A percentile compares a stretch with the other conserved stretches of the same genome.
Conservation (phyloP, 2,888 invertebrate species). For the Metacarcinus magister region DNA sequence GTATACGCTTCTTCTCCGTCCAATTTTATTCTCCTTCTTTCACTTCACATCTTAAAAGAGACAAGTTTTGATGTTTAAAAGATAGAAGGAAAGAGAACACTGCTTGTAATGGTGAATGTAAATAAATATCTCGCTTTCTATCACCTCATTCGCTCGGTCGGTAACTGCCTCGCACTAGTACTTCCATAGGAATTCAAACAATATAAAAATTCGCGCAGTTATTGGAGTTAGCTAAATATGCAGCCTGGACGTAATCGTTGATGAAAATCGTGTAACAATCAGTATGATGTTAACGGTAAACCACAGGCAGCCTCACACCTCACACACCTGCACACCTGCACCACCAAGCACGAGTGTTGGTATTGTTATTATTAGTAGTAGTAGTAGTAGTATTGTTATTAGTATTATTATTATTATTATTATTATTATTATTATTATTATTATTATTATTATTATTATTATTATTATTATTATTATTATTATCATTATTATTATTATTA, state of each 20-base stretch:
- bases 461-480: too few species aligned
- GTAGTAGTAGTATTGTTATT: too few species aligned
- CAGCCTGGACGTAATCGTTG: background rate
- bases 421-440: too few species aligned
- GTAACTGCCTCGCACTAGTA: background rate
- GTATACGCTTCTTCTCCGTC: too few species aligned
- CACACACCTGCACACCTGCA: background rate
- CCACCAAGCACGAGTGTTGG: too few species aligned
- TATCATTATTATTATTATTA: too few species aligned
- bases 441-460: too few species aligned
- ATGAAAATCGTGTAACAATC: conserved; percentile 13
- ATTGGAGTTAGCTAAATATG: background rate
- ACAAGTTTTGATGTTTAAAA: background rate
- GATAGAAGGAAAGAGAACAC: background rate
- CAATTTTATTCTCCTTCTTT: too few species aligned
- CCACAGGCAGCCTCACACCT: background rate
- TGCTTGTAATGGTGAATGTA: background rate
- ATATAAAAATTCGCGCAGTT: background rate
- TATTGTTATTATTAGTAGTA: too few species aligned
- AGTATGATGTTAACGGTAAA: background rate
- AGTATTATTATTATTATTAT: too few species aligned
- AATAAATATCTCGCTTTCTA: background rate
- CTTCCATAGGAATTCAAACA: background rate
- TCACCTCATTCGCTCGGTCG: conserved; percentile 1
- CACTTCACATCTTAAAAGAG: background rate